Conservation (phyloP, 2,113 vertebrate genomes). For the Columba livia region DNA sequence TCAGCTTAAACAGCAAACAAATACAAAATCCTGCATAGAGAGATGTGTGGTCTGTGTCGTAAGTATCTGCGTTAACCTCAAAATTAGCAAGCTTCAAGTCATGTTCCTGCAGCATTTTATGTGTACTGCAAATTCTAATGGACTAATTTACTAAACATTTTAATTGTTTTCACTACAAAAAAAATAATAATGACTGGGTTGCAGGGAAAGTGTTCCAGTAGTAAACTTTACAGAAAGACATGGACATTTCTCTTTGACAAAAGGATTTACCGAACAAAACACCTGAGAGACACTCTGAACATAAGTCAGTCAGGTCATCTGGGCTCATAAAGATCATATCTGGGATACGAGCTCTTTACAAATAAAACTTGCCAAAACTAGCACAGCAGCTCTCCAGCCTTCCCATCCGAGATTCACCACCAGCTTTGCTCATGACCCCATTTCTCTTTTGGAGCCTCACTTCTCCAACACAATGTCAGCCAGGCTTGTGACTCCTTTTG, state of each 20-base stretch:
- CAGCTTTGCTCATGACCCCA: not conserved
- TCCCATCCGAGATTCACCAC: not conserved
- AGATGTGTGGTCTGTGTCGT: not conserved
- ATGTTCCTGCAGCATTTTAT: not conserved
- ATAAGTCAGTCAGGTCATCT: not conserved
- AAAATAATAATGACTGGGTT: not conserved
- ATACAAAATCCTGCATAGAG: not conserved
- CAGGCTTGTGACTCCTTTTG: not conserved
- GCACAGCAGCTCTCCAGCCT: not conserved
- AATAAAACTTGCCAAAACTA: not conserved
- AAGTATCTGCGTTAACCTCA: not conserved
- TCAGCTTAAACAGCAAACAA: not conserved
- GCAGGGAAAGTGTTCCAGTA: not conserved
- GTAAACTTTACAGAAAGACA: not conserved
- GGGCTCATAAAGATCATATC: rapidly evolving
- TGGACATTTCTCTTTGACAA: not conserved
- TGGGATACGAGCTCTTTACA: not conserved
- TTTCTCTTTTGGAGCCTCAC: not conserved
- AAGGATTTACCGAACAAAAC: not conserved
- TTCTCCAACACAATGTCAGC: not conserved
- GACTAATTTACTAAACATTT: not conserved
- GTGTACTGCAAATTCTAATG: not conserved
- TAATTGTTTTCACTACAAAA: not conserved
- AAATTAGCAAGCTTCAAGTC: not conserved
- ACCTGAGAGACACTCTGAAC: not conserved